Percentiles rank a stretch among this genome's conserved stretches.
These are phyloP conservation scores for Anoplophora glabripennis DNA, from an alignment of 1,140 invertebrate genomes.

Conservation along the genomic window DNA sequence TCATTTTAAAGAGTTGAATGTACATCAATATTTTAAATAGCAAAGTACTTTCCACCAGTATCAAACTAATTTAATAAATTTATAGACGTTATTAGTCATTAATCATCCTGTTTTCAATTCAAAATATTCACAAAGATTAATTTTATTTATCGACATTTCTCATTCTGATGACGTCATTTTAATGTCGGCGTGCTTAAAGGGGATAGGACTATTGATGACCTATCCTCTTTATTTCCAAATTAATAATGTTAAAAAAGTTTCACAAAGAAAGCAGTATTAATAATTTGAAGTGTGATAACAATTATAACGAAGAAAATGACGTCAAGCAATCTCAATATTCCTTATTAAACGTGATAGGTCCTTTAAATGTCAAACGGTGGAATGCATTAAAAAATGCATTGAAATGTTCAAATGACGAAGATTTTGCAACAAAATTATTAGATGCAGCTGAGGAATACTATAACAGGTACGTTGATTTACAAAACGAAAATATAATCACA, in stretches of 20 bases:
- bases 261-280: slow-evolving; percentile 23
- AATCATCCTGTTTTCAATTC: too few relatives aligned
- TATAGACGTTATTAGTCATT: too few relatives aligned
- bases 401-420: slow-evolving; percentile 50
- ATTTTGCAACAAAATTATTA: slow-evolving; percentile 51
- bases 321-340: background rate
- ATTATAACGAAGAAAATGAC: slow-evolving; percentile 11
- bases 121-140: too few relatives aligned
- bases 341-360: slow-evolving; percentile 42
- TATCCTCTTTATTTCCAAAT: slow-evolving; percentile 16
- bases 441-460: slow-evolving; percentile 50
- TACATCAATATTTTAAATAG: too few relatives aligned
- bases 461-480: slow-evolving; percentile 42
- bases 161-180: too few relatives aligned
- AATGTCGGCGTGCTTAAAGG: slow-evolving; percentile 9
- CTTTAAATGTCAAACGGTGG: slow-evolving; percentile 52
- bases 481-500: slow-evolving; percentile 31
- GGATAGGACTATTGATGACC: slow-evolving; percentile 11
- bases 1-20: too few relatives aligned
- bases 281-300: slow-evolving; percentile 9
- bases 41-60: too few relatives aligned
- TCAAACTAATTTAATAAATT: too few relatives aligned
- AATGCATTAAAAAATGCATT: slow-evolving; percentile 47
- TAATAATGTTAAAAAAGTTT: slow-evolving; percentile 35
- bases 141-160: too few relatives aligned